Percentiles rank a stretch among this genome's conserved stretches.
These are phyloP conservation scores for Venustoraphidia nigricollis DNA, from an alignment of 2,888 invertebrate genomes.

Conservation along the genomic window DNA sequence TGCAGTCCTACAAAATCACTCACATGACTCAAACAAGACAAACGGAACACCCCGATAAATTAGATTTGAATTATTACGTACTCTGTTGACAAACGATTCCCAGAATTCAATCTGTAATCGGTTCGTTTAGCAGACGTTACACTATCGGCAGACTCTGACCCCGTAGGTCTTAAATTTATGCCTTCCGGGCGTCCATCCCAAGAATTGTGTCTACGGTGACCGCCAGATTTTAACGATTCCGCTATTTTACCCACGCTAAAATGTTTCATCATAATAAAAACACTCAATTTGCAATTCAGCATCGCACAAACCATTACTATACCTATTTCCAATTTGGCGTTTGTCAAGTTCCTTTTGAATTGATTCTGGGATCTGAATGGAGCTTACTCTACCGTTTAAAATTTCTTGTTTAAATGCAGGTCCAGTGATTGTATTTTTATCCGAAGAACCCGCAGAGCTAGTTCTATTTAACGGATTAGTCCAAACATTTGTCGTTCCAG, in stretches of 20 bases:
- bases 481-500: constrained; percentile 46
- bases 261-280: not conserved
- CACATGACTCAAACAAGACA: too few species aligned
- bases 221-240: constrained; percentile 10
- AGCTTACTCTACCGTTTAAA: too few species aligned
- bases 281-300: not conserved
- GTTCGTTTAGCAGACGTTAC: too few species aligned
- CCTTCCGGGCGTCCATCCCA: constrained; percentile 19
- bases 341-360: constrained; percentile 49
- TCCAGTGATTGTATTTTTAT: too few species aligned
- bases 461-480: constrained; percentile 37
- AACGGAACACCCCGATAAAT: too few species aligned
- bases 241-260: constrained; percentile 3
- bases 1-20: too few species aligned
- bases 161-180: not conserved
- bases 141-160: too few species aligned
- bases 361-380: constrained; percentile 38
- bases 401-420: too few species aligned
- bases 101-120: too few species aligned
- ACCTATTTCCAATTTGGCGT: constrained; percentile 41
- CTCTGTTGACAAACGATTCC: too few species aligned
- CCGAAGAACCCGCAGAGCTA: not conserved
- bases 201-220: constrained; percentile 20
- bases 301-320: constrained; percentile 12
- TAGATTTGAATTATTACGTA: too few species aligned